These are phyloP conservation scores for Spisula solida DNA, from an alignment of 2,888 invertebrate genomes.

Conservation along the genomic window DNA sequence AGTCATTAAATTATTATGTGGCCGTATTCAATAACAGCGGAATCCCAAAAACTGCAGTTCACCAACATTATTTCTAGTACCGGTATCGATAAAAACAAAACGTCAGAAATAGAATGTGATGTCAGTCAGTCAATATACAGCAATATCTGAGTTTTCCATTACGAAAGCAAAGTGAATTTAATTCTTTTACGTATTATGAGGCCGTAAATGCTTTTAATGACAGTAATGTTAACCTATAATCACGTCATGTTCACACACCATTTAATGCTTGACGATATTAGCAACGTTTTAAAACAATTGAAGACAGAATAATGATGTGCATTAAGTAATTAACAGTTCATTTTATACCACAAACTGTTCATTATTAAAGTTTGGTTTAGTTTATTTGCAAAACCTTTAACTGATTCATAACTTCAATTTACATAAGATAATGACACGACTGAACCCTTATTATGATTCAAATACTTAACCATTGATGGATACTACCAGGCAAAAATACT, in stretches of 20 bases:
- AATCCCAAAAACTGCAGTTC: too few relatives aligned
- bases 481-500: too few relatives aligned
- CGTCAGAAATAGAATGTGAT: too few relatives aligned
- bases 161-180: not conserved
- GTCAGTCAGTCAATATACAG: not conserved
- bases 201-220: not conserved
- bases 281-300: not conserved
- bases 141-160: too few relatives aligned
- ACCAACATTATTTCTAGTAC: too few relatives aligned
- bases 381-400: too few relatives aligned
- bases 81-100: too few relatives aligned
- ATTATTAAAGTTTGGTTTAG: not conserved
- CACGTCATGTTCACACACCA: not conserved
- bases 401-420: too few relatives aligned
- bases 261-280: not conserved
- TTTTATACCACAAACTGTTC: not conserved
- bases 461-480: too few relatives aligned
- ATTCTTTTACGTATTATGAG: not conserved
- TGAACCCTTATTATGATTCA: too few relatives aligned
- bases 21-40: not conserved
- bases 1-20: not conserved
- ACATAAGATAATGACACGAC: too few relatives aligned
- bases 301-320: not conserved
- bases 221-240: not conserved
- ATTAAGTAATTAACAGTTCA: not conserved